Percentiles rank a stretch among this genome's conserved stretches.
Evolutionary conservation across 2,888 invertebrate species (phyloP).

Genomic region (Hanleya hanleyi): DNA sequence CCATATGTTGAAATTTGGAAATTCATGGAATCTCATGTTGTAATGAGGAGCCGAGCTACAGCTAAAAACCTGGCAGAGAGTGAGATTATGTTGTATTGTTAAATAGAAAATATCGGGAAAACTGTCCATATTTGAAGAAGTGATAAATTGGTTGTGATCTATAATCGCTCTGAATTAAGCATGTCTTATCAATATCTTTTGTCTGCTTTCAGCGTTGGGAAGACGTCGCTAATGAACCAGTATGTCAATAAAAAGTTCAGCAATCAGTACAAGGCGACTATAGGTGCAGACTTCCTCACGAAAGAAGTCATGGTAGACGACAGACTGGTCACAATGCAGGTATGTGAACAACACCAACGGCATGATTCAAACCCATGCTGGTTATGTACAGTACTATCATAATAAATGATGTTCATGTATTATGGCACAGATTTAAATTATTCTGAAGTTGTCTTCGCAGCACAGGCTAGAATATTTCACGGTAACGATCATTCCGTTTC

Average conservation of each 20-base stretch:
- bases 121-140: neutral
- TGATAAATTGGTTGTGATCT: neutral
- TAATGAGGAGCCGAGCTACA: no score
- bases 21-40: no score
- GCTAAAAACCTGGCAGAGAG: no score
- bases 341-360: no score
- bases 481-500: no score
- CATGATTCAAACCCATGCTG: no score
- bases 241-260: slow-evolving; percentile 99
- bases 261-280: slow-evolving; percentile 99
- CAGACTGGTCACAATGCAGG: slow-evolving; percentile 97
- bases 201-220: slow-evolving; percentile 85
- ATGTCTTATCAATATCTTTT: neutral
- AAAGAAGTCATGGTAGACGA: slow-evolving; percentile 97
- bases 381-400: no score
- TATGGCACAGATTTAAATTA: no score
- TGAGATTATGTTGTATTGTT: neutral
- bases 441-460: no score
- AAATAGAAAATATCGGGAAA: neutral
- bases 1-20: no score
- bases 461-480: no score
- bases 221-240: slow-evolving; percentile 99
- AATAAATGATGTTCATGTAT: no score
- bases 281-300: slow-evolving; percentile 99
- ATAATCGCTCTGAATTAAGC: neutral